These are phyloP conservation scores for Stegophylla sp. DNA, from an alignment of 2,888 invertebrate species.

Conservation along the genomic window DNA sequence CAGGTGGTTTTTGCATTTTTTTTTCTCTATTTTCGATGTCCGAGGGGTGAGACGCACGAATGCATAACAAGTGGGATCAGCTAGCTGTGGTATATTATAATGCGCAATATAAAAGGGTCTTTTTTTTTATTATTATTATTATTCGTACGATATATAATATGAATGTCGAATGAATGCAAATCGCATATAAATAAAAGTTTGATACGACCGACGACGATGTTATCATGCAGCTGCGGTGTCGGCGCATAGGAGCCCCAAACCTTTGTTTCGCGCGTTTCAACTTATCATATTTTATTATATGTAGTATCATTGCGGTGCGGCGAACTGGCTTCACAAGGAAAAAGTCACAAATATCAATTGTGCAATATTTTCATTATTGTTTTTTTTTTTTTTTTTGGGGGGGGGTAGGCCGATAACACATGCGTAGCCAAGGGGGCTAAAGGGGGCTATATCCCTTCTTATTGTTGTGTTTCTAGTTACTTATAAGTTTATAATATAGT, in stretches of 20 bases:
- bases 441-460: too few relatives aligned
- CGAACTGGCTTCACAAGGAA: neutral
- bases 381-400: too few relatives aligned
- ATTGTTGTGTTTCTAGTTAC: too few relatives aligned
- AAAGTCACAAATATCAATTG: conserved; percentile 19
- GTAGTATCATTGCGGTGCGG: neutral
- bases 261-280: neutral
- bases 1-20: conserved; percentile 59
- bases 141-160: conserved; percentile 30
- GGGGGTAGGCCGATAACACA: too few relatives aligned
- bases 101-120: conserved; percentile 23
- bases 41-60: conserved; percentile 50
- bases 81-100: conserved; percentile 17
- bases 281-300: too few relatives aligned
- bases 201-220: conserved; percentile 53
- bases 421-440: too few relatives aligned
- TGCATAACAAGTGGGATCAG: conserved; percentile 57
- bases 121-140: too few relatives aligned
- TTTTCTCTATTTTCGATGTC: neutral
- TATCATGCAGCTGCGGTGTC: conserved; percentile 45
- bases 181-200: conserved; percentile 58
- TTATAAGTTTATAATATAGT: too few relatives aligned
- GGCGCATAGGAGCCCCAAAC: neutral
- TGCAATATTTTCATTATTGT: too few relatives aligned
- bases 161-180: conserved; percentile 54